Base-by-base conservation (phyloP, 2,113 vertebrate species). In the Clupea harengus region DNA sequence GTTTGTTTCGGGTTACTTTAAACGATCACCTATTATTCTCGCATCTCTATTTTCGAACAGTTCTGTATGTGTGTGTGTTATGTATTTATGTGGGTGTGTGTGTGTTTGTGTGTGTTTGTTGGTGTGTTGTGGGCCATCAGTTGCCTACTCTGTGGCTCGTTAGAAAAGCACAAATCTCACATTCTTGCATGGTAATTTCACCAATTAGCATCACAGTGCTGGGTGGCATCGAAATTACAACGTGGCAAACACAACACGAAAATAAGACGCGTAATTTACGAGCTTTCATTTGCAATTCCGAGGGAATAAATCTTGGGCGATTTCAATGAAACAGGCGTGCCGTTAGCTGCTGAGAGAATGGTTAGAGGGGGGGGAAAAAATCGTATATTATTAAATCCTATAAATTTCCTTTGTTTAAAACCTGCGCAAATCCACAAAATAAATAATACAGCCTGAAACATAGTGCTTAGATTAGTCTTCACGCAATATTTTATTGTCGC, bases 281-380 rank as follows among this genome's bases (percentile, higher is more conserved):
- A 96, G 96, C 94, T 92, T 95, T 91, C 88, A 96, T 97, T 97
- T 98, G 96, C 97, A 98, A 97, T 97, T 97, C 96, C 96, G 94
- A 94, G 93, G 91, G 96, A 95, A 96, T 97, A 97, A 97, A 94
- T 95, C 96, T 47, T 32, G 46, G 96, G 95, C 94, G 94, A 96
- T 95, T 96, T 93, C 94, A 95, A 91, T 92, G 95, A 96, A 96
- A 97, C 97, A 96, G 95, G 90, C 92, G 81, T 85, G 50, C 50
- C 84, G 45, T n/a, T 17, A 39, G 25, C 72, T 78, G 32, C 49
- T 7, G 64, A 82, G 81, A 78, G 11, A 64, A 64, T 8, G 22
- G 22, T 57, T 57, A 25, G 60, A 17, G 54, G 22, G 22, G 57
- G 18, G 22, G 22, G 22, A 25, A 64, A 15, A 75, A 13, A 78